Evolutionary conservation across 2,113 vertebrate genomes (phyloP).

Genomic region (Lipophrys pholis): DNA sequence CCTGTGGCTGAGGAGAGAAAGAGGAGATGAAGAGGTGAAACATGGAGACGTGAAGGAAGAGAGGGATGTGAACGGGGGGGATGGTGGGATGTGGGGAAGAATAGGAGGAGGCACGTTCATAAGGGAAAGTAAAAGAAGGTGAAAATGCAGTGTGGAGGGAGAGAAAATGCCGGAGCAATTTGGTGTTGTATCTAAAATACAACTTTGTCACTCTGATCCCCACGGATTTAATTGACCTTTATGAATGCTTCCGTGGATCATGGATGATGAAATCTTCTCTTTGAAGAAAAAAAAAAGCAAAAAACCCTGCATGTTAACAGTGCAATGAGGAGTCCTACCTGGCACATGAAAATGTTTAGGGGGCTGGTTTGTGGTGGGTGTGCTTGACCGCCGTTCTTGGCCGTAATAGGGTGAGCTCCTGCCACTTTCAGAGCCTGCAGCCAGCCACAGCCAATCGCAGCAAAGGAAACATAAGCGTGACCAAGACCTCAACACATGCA

Average conservation of each 20-base stretch:
- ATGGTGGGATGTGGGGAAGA: constrained; percentile 57
- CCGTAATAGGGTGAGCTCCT: constrained; percentile 98
- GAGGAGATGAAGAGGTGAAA: constrained; percentile 76
- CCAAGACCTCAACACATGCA: constrained; percentile 50
- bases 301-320: constrained; percentile 1
- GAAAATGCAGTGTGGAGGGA: constrained; percentile 40
- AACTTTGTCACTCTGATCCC: constrained; percentile 40
- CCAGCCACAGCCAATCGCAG: constrained; percentile 87
- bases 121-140: constrained; percentile 39
- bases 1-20: constrained; percentile 89
- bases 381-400: constrained; percentile 94
- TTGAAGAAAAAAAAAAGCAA: not conserved
- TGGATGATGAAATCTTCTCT: constrained; percentile 14
- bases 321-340: constrained; percentile 89
- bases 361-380: constrained; percentile 96
- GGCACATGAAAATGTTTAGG: constrained; percentile 99
- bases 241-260: constrained; percentile 21
- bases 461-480: constrained; percentile 79
- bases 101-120: constrained; percentile 11
- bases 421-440: constrained; percentile 95
- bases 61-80: constrained; percentile 46
- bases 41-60: constrained; percentile 46
- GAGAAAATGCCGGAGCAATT: constrained; percentile 41
- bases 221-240: constrained; percentile 23
- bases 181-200: constrained; percentile 38